Conservation (phyloP, 2,888 invertebrate species). For the Tipula vernalis region DNA sequence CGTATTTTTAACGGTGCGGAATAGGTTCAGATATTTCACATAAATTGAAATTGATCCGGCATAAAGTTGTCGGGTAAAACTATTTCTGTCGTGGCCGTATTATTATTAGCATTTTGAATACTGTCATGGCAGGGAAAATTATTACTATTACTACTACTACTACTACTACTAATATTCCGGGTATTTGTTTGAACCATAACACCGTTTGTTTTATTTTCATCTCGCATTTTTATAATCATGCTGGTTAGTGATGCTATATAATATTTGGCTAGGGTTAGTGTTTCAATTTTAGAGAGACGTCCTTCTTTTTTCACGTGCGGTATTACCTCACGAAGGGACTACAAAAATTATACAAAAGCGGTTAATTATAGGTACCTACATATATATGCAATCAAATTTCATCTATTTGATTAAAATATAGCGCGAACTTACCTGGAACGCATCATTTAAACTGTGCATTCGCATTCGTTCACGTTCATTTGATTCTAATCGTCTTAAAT, state of each 20-base stretch:
- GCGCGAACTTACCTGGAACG: slow-evolving; percentile 57
- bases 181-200: not conserved
- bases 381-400: not conserved
- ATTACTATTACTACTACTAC: not conserved
- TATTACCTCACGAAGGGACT: slow-evolving; percentile 72
- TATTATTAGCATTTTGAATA: not conserved
- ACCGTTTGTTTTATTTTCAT: slow-evolving; percentile 36
- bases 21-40: not conserved
- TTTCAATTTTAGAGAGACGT: slow-evolving; percentile 78
- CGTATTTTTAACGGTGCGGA: not conserved
- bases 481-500: slow-evolving; percentile 74
- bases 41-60: slow-evolving; percentile 8
- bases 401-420: not conserved
- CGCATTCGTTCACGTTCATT: slow-evolving; percentile 85
- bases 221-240: slow-evolving; percentile 69
- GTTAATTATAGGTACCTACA: not conserved
- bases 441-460: slow-evolving; percentile 86
- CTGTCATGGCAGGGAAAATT: not conserved
- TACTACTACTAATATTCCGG: not conserved
- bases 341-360: slow-evolving; percentile 21
- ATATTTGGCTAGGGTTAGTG: slow-evolving; percentile 75
- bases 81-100: not conserved
- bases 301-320: slow-evolving; percentile 77
- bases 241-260: slow-evolving; percentile 83
- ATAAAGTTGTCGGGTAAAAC: slow-evolving; percentile 6